Evolutionary conservation across 1,140 invertebrate genomes (phyloP), one percentile per base, ranked within the genome.

Genomic region (Linepithema humile): DNA sequence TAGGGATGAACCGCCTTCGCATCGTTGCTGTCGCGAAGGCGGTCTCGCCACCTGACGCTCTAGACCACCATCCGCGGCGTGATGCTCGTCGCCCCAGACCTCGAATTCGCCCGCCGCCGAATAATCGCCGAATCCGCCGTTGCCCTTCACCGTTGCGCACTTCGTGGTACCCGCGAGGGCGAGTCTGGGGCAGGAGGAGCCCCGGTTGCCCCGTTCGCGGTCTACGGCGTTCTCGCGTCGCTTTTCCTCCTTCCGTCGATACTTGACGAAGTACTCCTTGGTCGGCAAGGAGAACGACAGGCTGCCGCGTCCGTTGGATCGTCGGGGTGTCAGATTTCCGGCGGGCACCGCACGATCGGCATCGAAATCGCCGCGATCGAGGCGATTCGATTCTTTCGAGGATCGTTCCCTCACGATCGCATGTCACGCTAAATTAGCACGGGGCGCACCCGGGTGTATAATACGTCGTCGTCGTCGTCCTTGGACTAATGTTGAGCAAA

Each of bases 71-170:
- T 94, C 93, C 90, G 93, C 74, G 64, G 91, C 83, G 82, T 89
- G 89, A 23, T 90, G 89, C 64, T 94, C 94, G 84, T 94, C 94
- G 64, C 92, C 93, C 94, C 94, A 94, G 85, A 94, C 93, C 82
- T 94, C 94, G 85, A 94, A 94, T 90, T 94, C 94, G 65, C 94
- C 93, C 86, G 93, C 93, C 86, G 94, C 94, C 85, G 94, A 94
- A 73, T 94, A 94, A 78, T 94, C 94, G 84, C 93, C 93, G 90
- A 93, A 94, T 85, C 93, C 93, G 88, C 93, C 91, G 92, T 93
- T 94, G 84, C 93, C 93, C 93, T 94, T 94, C 93, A 94, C 93
- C 91, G 92, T 94, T 92, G 91, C 92, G 91, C 90, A 82, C 84
- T 93, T 92, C 67, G 85, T 93, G 87, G 73, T 85, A 92, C 90